Conservation (phyloP, 2,113 vertebrate species). For the Beaufortia kweichowensis region DNA sequence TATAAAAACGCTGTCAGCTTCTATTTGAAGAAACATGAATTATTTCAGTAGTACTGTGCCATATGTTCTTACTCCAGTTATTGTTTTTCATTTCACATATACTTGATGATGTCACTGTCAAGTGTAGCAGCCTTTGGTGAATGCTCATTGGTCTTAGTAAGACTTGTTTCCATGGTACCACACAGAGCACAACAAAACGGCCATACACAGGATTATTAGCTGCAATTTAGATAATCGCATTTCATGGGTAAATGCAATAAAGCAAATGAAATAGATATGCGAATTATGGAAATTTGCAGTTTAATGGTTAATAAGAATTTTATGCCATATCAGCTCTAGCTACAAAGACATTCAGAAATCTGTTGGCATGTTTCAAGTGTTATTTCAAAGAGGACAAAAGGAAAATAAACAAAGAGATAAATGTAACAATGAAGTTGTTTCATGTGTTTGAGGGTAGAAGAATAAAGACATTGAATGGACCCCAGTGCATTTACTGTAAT, state of each 20-base stretch:
- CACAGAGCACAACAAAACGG: conserved; percentile 5
- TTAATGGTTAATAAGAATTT: conserved; percentile 9
- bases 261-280: conserved; percentile 34
- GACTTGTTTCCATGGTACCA: conserved; percentile 28
- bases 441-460: conserved; percentile 23
- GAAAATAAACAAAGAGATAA: conserved; percentile 23
- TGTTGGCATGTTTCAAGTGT: conserved; percentile 15
- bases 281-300: conserved; percentile 27
- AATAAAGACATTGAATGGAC: conserved; percentile 26
- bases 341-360: background rate
- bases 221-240: conserved; percentile 36
- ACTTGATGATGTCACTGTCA: conserved; percentile 36
- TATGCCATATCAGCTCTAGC: conserved; percentile 4
- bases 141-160: conserved; percentile 15
- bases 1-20: background rate
- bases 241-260: conserved; percentile 37
- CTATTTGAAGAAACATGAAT: conserved; percentile 10
- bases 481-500: conserved; percentile 5
- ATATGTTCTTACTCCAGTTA: background rate
- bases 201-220: background rate
- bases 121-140: conserved; percentile 5
- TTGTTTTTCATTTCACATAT: conserved; percentile 23
- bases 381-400: conserved; percentile 26
- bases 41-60: background rate
- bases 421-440: conserved; percentile 15